Base-by-base conservation (phyloP, 2,888 invertebrate genomes). In the Drosophila prolongata region DNA sequence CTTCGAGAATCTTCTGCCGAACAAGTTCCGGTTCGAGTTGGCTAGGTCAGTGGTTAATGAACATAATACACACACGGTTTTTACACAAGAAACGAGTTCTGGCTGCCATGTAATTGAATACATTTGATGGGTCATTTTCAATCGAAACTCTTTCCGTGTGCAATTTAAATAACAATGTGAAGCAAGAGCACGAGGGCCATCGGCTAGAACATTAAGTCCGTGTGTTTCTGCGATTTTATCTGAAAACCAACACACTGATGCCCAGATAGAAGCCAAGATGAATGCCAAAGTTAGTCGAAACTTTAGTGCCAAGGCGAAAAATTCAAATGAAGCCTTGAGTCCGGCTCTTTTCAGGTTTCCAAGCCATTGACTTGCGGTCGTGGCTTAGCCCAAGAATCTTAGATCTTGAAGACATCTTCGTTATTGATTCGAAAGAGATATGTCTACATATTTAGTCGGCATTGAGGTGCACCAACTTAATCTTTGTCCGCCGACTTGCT, bases 231-330 rank as follows among this genome's bases (percentile, higher is more conserved):
- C 43, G 61, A 43, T 61, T 50, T 54, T 59, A 58, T 37, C 35
- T 43, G 47, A 58, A 37, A 57, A 42, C 42, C 1, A 68, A 85
- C 60, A 85, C 60, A 71, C 34, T 38, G 37, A 83, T 71, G 56
- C 67, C 74, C 66, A 19, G 30, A 43, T 19, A 65, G 52, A 57
- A 72, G 71, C 75, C 80, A 85, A 81, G 83, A 85, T 84, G 84
- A 85, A 85, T 89, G 83, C 88, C 89, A 89, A 89, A 85, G 89
- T 82, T 89, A 78, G 79, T 76, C 46, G 54, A 74, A 47, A 79
- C 83, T 85, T 85, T 85, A 85, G 85, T 85, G 85, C 88, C 85
- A 85, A 89, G 85, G 89, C 89, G 52, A 79, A 69, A 74, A 86
- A 83, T 80, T 86, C 73, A 88, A 81, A 78, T 68, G 65, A 75